Percentiles rank a stretch among this genome's conserved stretches.
Conservation (phyloP, 1,140 invertebrate species). For the Aphis craccivora region DNA sequence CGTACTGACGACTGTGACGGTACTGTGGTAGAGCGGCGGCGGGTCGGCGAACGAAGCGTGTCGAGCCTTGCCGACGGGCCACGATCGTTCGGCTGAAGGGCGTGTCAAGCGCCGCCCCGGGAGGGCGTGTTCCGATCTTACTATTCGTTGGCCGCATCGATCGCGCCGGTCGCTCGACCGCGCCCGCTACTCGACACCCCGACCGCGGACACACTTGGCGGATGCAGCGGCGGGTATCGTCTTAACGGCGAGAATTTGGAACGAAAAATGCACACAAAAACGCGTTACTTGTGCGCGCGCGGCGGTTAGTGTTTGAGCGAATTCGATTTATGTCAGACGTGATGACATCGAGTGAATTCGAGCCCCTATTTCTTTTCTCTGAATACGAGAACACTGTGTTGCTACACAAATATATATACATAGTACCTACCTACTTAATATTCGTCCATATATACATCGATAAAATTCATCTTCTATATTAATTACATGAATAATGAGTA, state of each 20-base stretch:
- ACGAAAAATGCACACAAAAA: neutral
- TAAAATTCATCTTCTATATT: neutral
- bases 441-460: neutral
- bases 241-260: conserved; percentile 13
- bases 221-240: neutral
- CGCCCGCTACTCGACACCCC: conserved; percentile 16
- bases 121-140: neutral
- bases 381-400: neutral
- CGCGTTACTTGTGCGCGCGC: neutral
- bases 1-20: neutral
- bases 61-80: neutral
- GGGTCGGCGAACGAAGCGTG: neutral
- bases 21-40: neutral
- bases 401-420: neutral
- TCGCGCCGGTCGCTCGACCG: conserved; percentile 34
- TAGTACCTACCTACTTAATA: neutral
- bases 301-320: neutral
- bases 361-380: neutral
- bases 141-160: conserved; percentile 51
- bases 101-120: neutral
- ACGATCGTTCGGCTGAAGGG: neutral
- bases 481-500: no score
- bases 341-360: neutral
- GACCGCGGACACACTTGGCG: neutral
- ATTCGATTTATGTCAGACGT: neutral